A percentile compares a stretch with the other conserved stretches of the same genome.
Conservation (phyloP, 2,797 vertebrate genomes). For the Coranthus polyacanthus region DNA sequence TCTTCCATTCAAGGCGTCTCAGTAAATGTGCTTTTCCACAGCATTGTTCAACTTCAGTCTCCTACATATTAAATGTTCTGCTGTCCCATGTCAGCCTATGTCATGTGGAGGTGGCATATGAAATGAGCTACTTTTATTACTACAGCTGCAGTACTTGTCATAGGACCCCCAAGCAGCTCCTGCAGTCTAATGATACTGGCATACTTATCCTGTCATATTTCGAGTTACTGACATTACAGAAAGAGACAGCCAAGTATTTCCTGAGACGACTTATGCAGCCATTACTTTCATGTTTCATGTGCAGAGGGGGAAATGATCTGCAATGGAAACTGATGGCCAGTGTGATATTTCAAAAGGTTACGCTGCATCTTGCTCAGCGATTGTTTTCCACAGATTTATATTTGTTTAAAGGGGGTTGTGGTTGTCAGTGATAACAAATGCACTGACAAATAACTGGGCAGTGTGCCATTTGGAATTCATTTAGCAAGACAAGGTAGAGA, state of each 20-base stretch:
- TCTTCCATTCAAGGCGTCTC: constrained; percentile 1
- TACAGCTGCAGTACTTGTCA: constrained; percentile 32
- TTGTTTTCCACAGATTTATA: constrained; percentile 84
- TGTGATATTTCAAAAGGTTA: constrained; percentile 89
- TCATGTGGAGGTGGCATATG: constrained; percentile 7
- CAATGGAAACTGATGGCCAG: constrained; percentile 74
- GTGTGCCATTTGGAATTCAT: constrained; percentile 85
- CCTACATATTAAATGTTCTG: constrained; percentile 23
- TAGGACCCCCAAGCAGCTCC: constrained; percentile 29
- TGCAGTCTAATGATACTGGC: constrained; percentile 32
- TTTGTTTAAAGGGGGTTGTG: constrained; percentile 82
- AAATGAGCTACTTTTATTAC: constrained; percentile 41
- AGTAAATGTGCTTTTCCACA: constrained; percentile 27
- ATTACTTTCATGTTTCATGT: constrained; percentile 68
- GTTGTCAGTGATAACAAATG: constrained; percentile 86
- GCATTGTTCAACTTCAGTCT: constrained; percentile 20
- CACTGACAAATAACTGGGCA: constrained; percentile 82
- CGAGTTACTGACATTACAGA: constrained; percentile 46
- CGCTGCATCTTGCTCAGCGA: constrained; percentile 75
- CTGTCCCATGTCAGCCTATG: constrained; percentile 13
- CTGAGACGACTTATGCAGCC: constrained; percentile 53
- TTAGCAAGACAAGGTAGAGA: constrained; percentile 77
- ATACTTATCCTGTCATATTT: constrained; percentile 59
- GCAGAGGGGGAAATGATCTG: constrained; percentile 51
- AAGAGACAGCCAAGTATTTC: constrained; percentile 28